Evolutionary conservation across 2,113 vertebrate genomes (phyloP).

Genomic region (Proteles cristata): DNA sequence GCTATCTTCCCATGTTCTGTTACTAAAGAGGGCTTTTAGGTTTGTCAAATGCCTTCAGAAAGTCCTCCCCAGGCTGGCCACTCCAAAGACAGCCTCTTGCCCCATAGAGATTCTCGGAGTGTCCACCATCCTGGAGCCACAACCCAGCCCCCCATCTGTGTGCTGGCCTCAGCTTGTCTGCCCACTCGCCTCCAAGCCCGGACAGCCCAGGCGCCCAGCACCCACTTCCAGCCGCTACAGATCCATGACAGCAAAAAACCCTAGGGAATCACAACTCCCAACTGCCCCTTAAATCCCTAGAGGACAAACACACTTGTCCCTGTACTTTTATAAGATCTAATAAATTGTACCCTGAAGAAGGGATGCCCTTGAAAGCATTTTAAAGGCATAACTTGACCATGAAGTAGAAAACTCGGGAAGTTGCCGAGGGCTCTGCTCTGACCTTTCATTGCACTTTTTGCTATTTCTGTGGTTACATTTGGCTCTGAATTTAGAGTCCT

Average conservation of each 20-base stretch:
- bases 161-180: fast-evolving
- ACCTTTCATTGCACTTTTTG: background rate
- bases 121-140: background rate
- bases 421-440: background rate
- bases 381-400: conserved; percentile 52
- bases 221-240: background rate
- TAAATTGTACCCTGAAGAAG: conserved; percentile 50
- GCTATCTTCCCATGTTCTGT: background rate
- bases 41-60: conserved; percentile 23
- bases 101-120: background rate
- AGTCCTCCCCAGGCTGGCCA: background rate
- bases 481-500: background rate
- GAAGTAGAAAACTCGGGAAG: background rate
- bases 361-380: conserved; percentile 13
- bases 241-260: background rate
- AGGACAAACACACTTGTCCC: background rate
- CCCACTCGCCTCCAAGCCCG: background rate
- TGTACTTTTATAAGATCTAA: conserved; percentile 46
- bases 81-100: background rate
- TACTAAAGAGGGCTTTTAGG: background rate
- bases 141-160: too few species aligned
- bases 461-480: background rate
- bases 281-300: background rate
- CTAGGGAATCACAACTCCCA: background rate
- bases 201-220: background rate